These are phyloP conservation scores for Pseudopipra pipra DNA, from an alignment of 2,113 vertebrate species.

Conservation along the genomic window DNA sequence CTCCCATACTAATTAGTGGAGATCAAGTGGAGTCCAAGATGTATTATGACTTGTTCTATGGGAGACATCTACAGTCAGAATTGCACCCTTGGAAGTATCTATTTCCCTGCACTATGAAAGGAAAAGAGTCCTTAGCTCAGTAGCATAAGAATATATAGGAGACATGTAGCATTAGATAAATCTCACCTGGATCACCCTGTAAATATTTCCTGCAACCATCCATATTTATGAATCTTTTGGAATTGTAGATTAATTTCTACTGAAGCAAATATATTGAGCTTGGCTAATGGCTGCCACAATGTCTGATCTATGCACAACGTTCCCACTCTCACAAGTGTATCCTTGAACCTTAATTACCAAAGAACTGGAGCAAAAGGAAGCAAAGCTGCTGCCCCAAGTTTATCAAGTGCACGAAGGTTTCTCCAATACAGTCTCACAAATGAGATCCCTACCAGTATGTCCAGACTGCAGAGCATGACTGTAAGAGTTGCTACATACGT, in stretches of 20 bases:
- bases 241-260: not conserved
- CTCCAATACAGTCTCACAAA: not conserved
- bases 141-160: not conserved
- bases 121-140: not conserved
- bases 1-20: not conserved
- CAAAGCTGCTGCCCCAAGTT: not conserved
- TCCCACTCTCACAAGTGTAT: not conserved
- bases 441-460: not conserved
- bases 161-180: not conserved
- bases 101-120: not conserved
- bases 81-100: not conserved
- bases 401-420: not conserved
- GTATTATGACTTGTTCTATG: not conserved
- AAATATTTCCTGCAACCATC: not conserved
- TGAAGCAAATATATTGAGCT: not conserved
- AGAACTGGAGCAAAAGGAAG: not conserved
- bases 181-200: not conserved
- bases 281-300: not conserved
- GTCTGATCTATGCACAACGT: not conserved
- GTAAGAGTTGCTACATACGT: constrained; percentile 70
- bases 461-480: not conserved
- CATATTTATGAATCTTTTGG: not conserved
- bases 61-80: not conserved
- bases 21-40: not conserved
- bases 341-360: not conserved